Conservation (phyloP, 23 tunicate species). For the Botrylloides violaceus region DNA sequence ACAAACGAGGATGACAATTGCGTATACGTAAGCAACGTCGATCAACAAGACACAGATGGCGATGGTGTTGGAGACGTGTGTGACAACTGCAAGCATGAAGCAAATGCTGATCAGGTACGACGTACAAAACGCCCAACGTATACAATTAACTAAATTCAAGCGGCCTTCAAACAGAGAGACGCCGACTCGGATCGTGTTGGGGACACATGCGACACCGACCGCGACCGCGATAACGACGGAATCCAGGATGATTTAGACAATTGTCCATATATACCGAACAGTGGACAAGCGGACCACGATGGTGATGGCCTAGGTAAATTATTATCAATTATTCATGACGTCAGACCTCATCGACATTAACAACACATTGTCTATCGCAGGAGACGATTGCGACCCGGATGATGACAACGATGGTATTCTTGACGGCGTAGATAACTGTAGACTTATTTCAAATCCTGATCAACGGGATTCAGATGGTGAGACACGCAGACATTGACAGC, state of each 20-base stretch:
- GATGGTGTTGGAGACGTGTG: constrained; percentile 92
- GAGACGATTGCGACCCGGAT: constrained; percentile 87
- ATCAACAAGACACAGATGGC: constrained; percentile 53
- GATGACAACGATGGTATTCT: constrained; percentile 89
- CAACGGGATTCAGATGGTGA: constrained; percentile 70
- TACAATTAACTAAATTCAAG: neutral
- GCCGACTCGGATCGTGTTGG: constrained; percentile 75
- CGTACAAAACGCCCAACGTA: neutral
- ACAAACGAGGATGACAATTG: constrained; percentile 64
- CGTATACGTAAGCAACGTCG: constrained; percentile 47
- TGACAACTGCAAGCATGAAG: constrained; percentile 68
- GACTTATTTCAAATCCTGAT: constrained; percentile 80
- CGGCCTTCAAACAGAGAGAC: constrained; percentile 29
- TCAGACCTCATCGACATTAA: too few relatives aligned
- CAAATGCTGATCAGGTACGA: constrained; percentile 58
- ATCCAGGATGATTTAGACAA: constrained; percentile 74
- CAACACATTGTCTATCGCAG: constrained; percentile 10
- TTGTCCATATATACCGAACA: constrained; percentile 72
- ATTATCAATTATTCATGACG: neutral
- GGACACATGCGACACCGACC: constrained; percentile 66
- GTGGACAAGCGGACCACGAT: constrained; percentile 85
- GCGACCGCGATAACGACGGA: constrained; percentile 81
- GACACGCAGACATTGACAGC: neutral
- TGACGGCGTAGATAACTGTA: constrained; percentile 87
- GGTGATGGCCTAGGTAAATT: constrained; percentile 68